These are phyloP conservation scores for Cotesia typhae DNA, from an alignment of 1,140 invertebrate genomes.

Conservation along the genomic window DNA sequence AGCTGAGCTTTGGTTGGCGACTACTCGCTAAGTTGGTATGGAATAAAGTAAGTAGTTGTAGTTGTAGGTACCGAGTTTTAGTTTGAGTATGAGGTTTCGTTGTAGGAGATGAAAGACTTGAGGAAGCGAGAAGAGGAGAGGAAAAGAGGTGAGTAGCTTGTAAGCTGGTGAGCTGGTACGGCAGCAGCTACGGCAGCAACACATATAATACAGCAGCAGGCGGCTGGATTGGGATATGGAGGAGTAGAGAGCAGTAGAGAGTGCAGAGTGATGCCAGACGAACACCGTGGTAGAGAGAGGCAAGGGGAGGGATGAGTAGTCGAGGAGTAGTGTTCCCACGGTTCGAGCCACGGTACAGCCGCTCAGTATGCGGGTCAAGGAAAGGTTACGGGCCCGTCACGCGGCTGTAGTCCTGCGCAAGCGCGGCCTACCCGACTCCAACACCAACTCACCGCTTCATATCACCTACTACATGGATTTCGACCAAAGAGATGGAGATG, in stretches of 20 bases:
- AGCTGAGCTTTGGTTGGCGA: background rate
- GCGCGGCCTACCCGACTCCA: constrained; percentile 55
- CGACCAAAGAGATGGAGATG: no score
- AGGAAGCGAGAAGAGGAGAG: constrained; percentile 28
- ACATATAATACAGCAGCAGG: background rate
- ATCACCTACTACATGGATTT: no score
- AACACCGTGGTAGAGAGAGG: constrained; percentile 42
- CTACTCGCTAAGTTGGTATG: background rate
- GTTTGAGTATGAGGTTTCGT: no score
- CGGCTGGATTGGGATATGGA: constrained; percentile 2
- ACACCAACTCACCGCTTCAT: background rate
- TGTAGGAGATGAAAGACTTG: background rate
- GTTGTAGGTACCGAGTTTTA: no score
- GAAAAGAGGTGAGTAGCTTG: background rate
- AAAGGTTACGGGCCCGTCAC: constrained; percentile 59
- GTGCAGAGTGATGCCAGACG: constrained; percentile 25
- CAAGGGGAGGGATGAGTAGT: constrained; percentile 47
- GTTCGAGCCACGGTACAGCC: constrained; percentile 66
- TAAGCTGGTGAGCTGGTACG: no score
- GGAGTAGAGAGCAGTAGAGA: constrained; percentile 25
- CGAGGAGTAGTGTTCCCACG: constrained; percentile 65
- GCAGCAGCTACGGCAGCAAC: background rate
- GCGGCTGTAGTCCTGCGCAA: constrained; percentile 40
- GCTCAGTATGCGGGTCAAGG: constrained; percentile 67
- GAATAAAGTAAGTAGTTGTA: constrained; percentile 16